Evolutionary conservation across 1,140 invertebrate species (phyloP), one percentile per base, ranked within the genome.

Genomic region (Popillia japonica): DNA sequence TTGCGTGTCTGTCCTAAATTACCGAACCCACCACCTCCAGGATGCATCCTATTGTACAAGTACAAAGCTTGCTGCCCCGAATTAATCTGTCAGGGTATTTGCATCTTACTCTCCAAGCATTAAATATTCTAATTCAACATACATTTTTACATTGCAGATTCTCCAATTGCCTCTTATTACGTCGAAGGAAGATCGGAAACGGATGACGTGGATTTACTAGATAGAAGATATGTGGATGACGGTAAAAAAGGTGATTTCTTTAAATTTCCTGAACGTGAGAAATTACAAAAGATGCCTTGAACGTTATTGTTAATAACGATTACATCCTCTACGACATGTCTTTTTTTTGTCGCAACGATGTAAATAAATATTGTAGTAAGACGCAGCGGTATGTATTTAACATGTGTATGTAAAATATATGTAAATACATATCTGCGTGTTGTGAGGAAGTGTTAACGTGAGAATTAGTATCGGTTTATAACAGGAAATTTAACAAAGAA

Each of bases 61-160:
- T 88, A 90, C 74, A 91, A 90, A 76, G 87, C 90, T 23, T 96
- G 95, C 86, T 96, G 95, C 82, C 90, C 93, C 0, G 91, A 94
- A 81, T 85, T 96, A 72, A 89, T 93, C 72, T 96, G 95, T 83
- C 89, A 91, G 85, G 89, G 89, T 86, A 83, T 75, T 73, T 27
- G 3, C n/a, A 40, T 64, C 14, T 27, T n/a, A n/a, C n/a, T n/a
- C n/a, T n/a, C n/a, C n/a, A n/a, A n/a, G n/a, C n/a, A n/a, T n/a
- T n/a, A n/a, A n/a, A n/a, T n/a, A n/a, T n/a, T n/a, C n/a, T n/a
- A n/a, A n/a, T n/a, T n/a, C n/a, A n/a, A n/a, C n/a, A n/a, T n/a
- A n/a, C n/a, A n/a, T n/a, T n/a, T n/a, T n/a, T n/a, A n/a, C n/a
- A 34, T 76, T 55, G 44, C 22, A 76, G 22, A 76, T 14, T 17